Base-by-base conservation (phyloP, 2,888 invertebrate genomes). In the Tineola bisselliella region DNA sequence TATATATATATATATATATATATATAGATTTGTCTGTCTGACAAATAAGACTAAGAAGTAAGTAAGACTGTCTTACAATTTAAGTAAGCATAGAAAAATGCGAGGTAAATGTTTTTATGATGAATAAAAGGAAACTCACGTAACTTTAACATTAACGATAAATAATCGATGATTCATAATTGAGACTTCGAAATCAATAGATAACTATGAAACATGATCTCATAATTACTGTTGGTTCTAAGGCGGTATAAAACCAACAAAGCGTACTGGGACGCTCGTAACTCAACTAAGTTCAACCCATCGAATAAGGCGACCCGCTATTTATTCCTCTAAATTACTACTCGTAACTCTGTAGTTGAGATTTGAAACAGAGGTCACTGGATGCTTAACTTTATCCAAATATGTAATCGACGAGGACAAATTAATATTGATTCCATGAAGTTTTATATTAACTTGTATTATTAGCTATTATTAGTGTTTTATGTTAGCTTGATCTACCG, bases 281-380 rank as follows among this genome's bases (percentile, higher is more conserved):
- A 82, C 80, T 82, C 79, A 79, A 77, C 77, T 63, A 65, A 67
- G 48, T 8, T 10, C 60, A 30, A 48, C 60, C 48, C 79, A 82
- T 82, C 79, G 77, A 77, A 72, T 76, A 75, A 75, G 72, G 71
- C 78, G 79, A 81, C 79, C 78, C 75, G 76, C 72, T 79, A 79
- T 79, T 33, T 77, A 72, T 75, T 74, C 74, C 70, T 75, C 77
- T 81, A 81, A 84, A 82, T 83, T 83, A 82, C 79, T 73, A 71
- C 72, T 77, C 74, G 72, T 80, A 82, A 84, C 25, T 54, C 54
- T 25, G 25, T 54, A 54, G 19, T 82, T 79, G 79, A 77, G 76
- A 80, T 80, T 81, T 76, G 76, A 75, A 77, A 71, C 78, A 76
- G 75, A 81, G 82, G 81, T 84, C 84, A 84, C 82, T 82, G 80